phyloP scores from a whole-genome alignment of 2,888 invertebrate species.

The Crossocerus cetratus region DNA sequence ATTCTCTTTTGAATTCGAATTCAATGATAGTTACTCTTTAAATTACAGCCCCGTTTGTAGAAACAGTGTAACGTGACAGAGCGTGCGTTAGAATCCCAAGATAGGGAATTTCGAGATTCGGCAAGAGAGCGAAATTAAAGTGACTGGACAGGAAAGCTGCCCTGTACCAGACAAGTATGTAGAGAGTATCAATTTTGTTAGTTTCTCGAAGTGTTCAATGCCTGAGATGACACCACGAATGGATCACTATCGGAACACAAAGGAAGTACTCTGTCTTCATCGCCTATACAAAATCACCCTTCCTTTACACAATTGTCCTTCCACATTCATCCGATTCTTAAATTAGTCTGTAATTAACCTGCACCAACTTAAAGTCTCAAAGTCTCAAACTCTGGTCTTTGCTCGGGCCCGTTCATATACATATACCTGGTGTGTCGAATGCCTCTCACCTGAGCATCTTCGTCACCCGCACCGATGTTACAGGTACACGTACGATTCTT shows the following conservation, averaged over 20 bases:
- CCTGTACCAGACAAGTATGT: not conserved
- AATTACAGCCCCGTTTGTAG: conserved; percentile 26
- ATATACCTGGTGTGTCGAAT: not conserved
- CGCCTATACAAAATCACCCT: conserved; percentile 68
- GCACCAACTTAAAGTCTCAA: too few relatives aligned
- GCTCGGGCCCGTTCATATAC: not conserved
- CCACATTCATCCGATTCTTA: conserved; percentile 35
- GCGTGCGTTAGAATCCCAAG: conserved; percentile 14
- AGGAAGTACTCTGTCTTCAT: conserved; percentile 63
- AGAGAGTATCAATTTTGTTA: conserved; percentile 22
- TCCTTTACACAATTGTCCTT: conserved; percentile 41
- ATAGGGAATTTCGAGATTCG: not conserved
- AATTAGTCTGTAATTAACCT: not conserved
- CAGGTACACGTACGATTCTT: too few relatives aligned
- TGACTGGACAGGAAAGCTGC: conserved; percentile 27
- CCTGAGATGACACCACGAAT: conserved; percentile 25
- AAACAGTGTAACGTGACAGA: conserved; percentile 20
- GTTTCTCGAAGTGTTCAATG: conserved; percentile 9
- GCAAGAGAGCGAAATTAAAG: conserved; percentile 20
- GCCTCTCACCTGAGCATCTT: too few relatives aligned
- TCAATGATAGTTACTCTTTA: too few relatives aligned
- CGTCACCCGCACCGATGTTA: too few relatives aligned
- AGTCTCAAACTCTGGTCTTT: not conserved
- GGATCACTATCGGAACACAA: conserved; percentile 52
- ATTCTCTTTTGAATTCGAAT: not conserved